phyloP scores from a whole-genome alignment of 2,797 vertebrate species.

The Austrolebias charrua region DNA sequence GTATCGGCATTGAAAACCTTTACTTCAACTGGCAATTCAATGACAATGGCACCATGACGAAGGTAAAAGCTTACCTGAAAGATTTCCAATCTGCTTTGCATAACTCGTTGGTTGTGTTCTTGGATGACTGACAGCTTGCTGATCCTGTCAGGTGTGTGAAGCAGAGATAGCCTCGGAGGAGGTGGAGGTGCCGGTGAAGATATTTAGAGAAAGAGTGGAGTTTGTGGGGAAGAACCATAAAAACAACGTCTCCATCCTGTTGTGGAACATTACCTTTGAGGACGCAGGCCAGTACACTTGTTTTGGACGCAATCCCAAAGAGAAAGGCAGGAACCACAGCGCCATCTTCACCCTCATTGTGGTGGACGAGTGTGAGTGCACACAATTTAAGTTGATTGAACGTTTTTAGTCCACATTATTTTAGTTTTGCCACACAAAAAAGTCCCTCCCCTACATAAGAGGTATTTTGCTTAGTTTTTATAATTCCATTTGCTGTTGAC shows the following conservation, averaged over 20 bases:
- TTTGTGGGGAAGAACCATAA: slow-evolving; percentile 81
- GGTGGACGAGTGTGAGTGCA: slow-evolving; percentile 87
- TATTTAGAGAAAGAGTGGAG: slow-evolving; percentile 77
- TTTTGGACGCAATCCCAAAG: slow-evolving; percentile 89
- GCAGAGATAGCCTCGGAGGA: slow-evolving; percentile 80
- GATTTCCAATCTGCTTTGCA: neutral
- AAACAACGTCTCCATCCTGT: slow-evolving; percentile 89
- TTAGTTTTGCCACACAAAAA: neutral
- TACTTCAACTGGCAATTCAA: slow-evolving; percentile 91
- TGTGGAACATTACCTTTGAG: slow-evolving; percentile 88
- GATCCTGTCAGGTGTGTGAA: slow-evolving; percentile 80
- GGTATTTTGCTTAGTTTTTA: neutral
- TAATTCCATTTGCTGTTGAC: neutral
- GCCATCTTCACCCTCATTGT: slow-evolving; percentile 86
- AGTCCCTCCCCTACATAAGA: no score
- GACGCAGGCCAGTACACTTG: slow-evolving; percentile 90
- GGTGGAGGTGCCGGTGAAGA: slow-evolving; percentile 60
- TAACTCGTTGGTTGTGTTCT: neutral
- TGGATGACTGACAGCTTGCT: slow-evolving; percentile 25
- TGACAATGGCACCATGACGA: slow-evolving; percentile 76
- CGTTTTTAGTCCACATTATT: neutral
- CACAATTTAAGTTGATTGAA: neutral
- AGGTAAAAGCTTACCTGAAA: slow-evolving; percentile 42
- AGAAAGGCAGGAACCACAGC: slow-evolving; percentile 82
- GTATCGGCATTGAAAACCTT: slow-evolving; percentile 88